Conservation (phyloP, 1,140 invertebrate species). For the Heterodera carotae region DNA sequence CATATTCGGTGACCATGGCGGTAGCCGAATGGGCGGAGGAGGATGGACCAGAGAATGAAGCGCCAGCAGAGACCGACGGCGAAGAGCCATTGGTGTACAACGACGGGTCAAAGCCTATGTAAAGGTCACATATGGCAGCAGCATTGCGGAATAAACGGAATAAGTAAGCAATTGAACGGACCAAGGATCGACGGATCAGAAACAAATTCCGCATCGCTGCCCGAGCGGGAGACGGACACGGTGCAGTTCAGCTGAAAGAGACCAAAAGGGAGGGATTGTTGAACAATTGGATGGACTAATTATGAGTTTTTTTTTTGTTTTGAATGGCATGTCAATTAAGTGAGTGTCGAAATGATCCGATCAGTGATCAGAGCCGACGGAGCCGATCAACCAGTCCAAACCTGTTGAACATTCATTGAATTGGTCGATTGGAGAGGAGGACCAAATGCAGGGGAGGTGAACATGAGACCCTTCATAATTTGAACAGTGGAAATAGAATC, state of each 20-base stretch:
- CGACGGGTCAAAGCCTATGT: slow-evolving; percentile 58
- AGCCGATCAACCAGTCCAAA: not conserved
- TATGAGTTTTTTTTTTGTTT: too few relatives aligned
- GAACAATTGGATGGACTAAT: too few relatives aligned
- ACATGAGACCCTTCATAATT: slow-evolving; percentile 30
- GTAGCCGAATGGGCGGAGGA: slow-evolving; percentile 8
- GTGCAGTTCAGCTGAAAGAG: slow-evolving; percentile 45
- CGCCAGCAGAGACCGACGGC: slow-evolving; percentile 27
- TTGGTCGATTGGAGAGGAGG: slow-evolving; percentile 23
- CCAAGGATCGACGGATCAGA: slow-evolving; percentile 27
- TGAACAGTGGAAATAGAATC: not conserved
- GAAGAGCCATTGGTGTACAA: slow-evolving; percentile 40
- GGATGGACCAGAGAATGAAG: slow-evolving; percentile 10
- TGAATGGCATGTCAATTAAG: not conserved
- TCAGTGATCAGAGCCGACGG: not conserved
- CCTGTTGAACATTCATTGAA: slow-evolving; percentile 20
- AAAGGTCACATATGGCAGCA: not conserved
- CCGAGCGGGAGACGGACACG: slow-evolving; percentile 37
- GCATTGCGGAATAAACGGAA: not conserved
- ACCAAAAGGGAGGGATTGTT: too few relatives aligned
- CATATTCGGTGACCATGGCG: not conserved
- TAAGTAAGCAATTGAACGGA: not conserved
- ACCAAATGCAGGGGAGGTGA: not conserved
- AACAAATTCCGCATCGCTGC: slow-evolving; percentile 55
- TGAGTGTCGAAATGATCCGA: not conserved